Evolutionary conservation across 2,888 invertebrate genomes (phyloP).

Genomic region (Hyalella azteca): DNA sequence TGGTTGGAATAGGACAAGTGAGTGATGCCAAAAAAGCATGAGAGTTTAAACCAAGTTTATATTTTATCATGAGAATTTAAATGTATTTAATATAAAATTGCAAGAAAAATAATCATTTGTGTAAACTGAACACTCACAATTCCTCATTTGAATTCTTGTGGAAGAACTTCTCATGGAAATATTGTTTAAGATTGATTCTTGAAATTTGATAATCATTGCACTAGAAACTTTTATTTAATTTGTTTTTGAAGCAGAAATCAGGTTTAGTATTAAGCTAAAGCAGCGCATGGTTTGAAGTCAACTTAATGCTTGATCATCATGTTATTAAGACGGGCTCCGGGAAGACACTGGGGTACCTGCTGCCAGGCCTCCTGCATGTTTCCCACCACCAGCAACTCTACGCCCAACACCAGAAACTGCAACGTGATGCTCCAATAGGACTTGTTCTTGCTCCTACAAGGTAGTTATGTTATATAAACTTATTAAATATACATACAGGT

Average conservation of each 20-base stretch:
- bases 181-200: no score
- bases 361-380: conserved; percentile 33
- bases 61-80: neutral
- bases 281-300: neutral
- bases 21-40: neutral
- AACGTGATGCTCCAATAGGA: conserved; percentile 18
- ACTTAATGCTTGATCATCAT: no score
- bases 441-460: conserved; percentile 39
- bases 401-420: neutral
- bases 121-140: no score
- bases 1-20: conserved; percentile 64
- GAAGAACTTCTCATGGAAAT: no score
- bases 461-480: no score
- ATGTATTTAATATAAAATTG: no score
- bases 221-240: neutral
- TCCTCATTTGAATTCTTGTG: no score
- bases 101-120: no score
- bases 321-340: conserved; percentile 40
- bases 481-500: no score
- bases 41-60: neutral
- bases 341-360: conserved; percentile 38
- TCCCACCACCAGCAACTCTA: neutral
- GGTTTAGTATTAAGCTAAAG: neutral
- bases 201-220: no score
- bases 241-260: neutral